Evolutionary conservation across 2,113 vertebrate genomes (phyloP), one percentile per base, ranked within the genome.

Genomic region (Atractosteus spatula): DNA sequence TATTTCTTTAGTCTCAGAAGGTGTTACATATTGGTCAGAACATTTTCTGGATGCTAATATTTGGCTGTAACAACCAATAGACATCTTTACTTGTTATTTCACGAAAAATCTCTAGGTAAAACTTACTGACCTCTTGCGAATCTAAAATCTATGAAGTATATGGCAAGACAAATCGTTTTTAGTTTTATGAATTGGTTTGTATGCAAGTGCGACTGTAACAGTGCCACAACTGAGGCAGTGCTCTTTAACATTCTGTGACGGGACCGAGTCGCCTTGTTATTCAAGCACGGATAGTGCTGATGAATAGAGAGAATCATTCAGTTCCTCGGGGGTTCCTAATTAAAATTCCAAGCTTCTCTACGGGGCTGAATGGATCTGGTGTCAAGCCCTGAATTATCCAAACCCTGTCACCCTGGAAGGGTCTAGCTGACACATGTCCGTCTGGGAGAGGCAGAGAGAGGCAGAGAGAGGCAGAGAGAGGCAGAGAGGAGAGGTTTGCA

Each of bases 301-400:
- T 74, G 72, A 74, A 74, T 62, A 66, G 45, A 62, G 55, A 12
- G 66, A 62, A 74, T 74, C 61, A 74, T 74, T 74, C 66, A 10
- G 5, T 47, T 61, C 66, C 66, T 68, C 29, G 8, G 72, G 72
- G 72, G 29, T 7, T 43, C 72, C 72, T 74, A 51, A 74, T 74
- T 74, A 56, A 74, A 54, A 74, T 74, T 74, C 72, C 44, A 8
- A 66, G 43, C 43, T 59, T 8, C 62, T 62, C 56, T 61, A 5
- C 51, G 57, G 64, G 54, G 56, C 45, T 13, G 72, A 14, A 41
- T 43, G 45, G 71, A 47, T 55, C 43, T 17, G 17, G 13, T 29
- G 66, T 44, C 57, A 67, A 66, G 55, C 12, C n/a, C 47, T 43
- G 56, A 51, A 13, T 62, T 68, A 44, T 59, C 71, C 55, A 55